phyloP scores from a whole-genome alignment of 2,113 vertebrate genomes.

The Sturnira hondurensis region DNA sequence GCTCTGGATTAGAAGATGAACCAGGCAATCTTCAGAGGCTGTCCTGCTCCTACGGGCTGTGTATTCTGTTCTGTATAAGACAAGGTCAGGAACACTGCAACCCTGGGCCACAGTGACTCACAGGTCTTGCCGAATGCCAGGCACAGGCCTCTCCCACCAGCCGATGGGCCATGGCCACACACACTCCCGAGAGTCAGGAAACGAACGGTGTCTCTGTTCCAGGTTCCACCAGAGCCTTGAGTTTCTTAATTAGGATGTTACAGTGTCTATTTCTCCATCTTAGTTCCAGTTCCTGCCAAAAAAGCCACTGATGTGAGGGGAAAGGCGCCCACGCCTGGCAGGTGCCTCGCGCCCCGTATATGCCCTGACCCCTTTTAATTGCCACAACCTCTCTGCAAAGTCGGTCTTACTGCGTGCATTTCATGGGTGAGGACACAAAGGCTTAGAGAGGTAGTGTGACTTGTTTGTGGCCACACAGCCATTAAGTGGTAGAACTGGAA shows the following conservation, averaged over 20 bases:
- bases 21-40: neutral
- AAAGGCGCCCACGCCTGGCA: neutral
- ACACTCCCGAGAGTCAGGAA: neutral
- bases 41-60: rapidly evolving
- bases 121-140: neutral
- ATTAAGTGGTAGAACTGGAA: neutral
- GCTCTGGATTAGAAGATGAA: neutral
- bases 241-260: neutral
- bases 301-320: neutral
- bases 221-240: neutral
- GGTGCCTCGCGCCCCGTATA: neutral
- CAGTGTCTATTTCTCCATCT: neutral
- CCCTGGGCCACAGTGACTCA: neutral
- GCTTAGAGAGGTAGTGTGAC: slow-evolving; percentile 57
- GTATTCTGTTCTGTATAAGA: neutral
- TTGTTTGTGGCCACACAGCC: slow-evolving; percentile 60
- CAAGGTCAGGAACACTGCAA: neutral
- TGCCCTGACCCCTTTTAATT: neutral
- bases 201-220: neutral
- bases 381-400: neutral
- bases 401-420: neutral
- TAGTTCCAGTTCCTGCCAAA: neutral
- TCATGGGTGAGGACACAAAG: slow-evolving; percentile 27
- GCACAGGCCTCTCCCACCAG: neutral
- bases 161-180: neutral